Percentiles rank a stretch among this genome's conserved stretches.
phyloP scores from a whole-genome alignment of 2,113 vertebrate species.

The Takifugu bimaculatus region DNA sequence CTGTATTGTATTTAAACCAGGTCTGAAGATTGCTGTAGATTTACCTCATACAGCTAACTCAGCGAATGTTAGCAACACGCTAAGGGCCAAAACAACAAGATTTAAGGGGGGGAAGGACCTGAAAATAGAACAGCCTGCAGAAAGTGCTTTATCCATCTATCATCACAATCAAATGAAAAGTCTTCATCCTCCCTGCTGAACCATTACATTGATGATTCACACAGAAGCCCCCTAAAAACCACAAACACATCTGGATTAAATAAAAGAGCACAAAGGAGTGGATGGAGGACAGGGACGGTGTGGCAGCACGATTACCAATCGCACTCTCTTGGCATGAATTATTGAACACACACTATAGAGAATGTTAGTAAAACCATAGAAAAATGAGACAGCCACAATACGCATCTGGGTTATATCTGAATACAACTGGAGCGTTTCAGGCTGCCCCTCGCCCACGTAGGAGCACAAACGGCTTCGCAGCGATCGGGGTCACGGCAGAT shows the following conservation, averaged over 20 bases:
- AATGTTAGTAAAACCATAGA: conserved; percentile 43
- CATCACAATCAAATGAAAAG: conserved; percentile 35
- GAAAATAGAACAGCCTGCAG: neutral
- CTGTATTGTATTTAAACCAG: too few relatives aligned
- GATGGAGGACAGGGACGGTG: conserved; percentile 1
- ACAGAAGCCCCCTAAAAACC: conserved; percentile 22
- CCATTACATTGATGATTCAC: conserved; percentile 46
- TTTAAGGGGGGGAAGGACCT: neutral
- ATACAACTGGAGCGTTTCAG: conserved; percentile 29
- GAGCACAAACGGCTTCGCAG: conserved; percentile 19
- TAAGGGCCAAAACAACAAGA: neutral
- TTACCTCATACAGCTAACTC: too few relatives aligned
- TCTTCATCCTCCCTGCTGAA: conserved; percentile 29
- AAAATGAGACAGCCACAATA: neutral
- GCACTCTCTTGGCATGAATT: conserved; percentile 58
- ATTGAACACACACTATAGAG: conserved; percentile 50
- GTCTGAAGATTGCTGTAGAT: too few relatives aligned
- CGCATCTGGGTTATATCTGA: conserved; percentile 15
- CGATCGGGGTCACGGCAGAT: conserved; percentile 25
- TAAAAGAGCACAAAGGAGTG: conserved; percentile 26
- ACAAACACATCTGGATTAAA: conserved; percentile 46
- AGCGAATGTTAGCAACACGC: too few relatives aligned
- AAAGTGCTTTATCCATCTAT: conserved; percentile 19
- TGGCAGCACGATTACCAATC: conserved; percentile 53
- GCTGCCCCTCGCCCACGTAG: conserved; percentile 17